Conservation (phyloP, 2,797 vertebrate genomes). For the Spheniscus humboldti region DNA sequence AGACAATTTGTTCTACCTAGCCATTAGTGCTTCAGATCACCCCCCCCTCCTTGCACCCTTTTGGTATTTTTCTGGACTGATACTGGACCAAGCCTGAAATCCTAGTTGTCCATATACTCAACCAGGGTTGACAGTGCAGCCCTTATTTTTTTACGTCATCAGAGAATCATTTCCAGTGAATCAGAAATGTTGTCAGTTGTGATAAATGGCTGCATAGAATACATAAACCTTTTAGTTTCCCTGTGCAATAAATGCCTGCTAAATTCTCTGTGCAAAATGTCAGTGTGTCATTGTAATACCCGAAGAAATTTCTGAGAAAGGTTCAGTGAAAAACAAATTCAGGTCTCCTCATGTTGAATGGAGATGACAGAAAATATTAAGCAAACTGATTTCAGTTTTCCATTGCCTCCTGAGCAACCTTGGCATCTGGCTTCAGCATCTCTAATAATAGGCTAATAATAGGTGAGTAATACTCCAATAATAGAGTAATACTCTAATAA, state of each 20-base stretch:
- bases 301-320: background rate
- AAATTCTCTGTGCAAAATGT: background rate
- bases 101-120: accelerated
- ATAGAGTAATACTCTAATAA: too few species aligned
- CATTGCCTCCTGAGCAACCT: too few species aligned
- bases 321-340: background rate
- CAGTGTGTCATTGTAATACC: background rate
- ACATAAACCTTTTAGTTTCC: background rate
- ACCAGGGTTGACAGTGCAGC: background rate
- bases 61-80: background rate
- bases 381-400: too few species aligned
- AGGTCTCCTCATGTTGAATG: background rate
- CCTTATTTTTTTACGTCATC: background rate
- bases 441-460: too few species aligned
- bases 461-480: too few species aligned
- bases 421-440: too few species aligned
- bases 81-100: background rate
- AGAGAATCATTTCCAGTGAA: background rate
- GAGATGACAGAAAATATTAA: background rate
- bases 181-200: background rate
- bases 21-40: background rate
- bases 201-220: background rate
- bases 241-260: background rate
- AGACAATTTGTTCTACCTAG: background rate
- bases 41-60: background rate